Evolutionary conservation across 1,140 invertebrate species (phyloP), one percentile per base, ranked within the genome.

Genomic region (Calliphora vicina): DNA sequence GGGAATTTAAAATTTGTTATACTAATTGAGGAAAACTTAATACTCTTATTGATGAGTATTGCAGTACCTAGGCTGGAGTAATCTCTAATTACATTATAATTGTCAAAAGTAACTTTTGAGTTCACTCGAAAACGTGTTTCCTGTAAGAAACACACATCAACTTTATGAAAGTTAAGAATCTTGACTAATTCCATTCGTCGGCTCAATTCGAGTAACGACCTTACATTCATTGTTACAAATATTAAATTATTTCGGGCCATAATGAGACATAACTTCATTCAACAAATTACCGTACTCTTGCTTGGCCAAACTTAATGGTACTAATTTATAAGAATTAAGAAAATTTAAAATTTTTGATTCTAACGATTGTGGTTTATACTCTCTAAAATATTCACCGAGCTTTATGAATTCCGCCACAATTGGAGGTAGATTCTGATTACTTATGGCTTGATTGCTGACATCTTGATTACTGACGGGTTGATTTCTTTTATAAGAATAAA

Each of bases 301-400:
- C 27, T 10, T 73, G 1, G 71, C 71, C 26, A 15, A 12, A 8
- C 27, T 15, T 12, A 27, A 27, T 27, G 71, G 26, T 25, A 73
- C 12, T 15, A 25, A 27, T 73, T 27, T 27, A 73, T 73, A 73
- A 15, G 25, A 13, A 15, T 27, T 73, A 15, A 73, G 3, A 27
- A 73, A 73, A 73, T 73, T 73, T 15, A 12, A 26, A 73, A 73
- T 73, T 73, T n/a, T 73, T 26, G 13, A 25, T 73, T 73, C 71
- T 15, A 73, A 73, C 5, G 71, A 73, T 26, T 25, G 8, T 10
- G 25, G 26, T 26, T 73, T 6, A 27, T 25, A n/a, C n/a, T 25
- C 23, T 10, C 25, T 26, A 27, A 73, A 26, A 26, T 73, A 25
- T 73, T 73, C 9, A 27, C 23, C 71, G 71, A 73, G 20, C 25